Percentiles rank a stretch among this genome's conserved stretches.
Evolutionary conservation across 2,797 vertebrate species (phyloP).

Genomic region (Eulemur coronatus): DNA sequence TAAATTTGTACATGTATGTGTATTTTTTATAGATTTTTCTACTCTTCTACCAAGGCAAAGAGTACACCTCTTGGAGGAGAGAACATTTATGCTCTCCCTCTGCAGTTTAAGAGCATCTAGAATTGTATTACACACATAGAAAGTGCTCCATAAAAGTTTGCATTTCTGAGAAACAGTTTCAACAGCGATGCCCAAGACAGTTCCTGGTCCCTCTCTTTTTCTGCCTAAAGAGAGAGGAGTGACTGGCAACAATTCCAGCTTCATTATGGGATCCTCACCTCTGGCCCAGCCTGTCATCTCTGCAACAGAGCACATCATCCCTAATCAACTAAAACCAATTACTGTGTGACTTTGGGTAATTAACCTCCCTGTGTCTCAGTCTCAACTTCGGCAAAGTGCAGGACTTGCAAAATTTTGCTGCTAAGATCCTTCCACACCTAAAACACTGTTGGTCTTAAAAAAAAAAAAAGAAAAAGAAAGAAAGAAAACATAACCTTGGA

Average conservation of each 20-base stretch:
- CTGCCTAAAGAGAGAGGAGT: neutral
- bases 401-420: neutral
- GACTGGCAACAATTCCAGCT: neutral
- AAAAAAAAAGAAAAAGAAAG: neutral
- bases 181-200: rapidly evolving
- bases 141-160: neutral
- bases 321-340: constrained; percentile 10
- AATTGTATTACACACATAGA: rapidly evolving
- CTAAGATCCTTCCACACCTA: neutral
- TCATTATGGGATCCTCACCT: neutral
- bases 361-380: neutral
- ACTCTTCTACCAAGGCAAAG: neutral
- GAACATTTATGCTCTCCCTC: neutral
- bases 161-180: neutral
- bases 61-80: neutral
- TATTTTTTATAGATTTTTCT: neutral
- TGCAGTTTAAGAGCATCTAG: neutral
- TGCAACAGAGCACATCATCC: neutral
- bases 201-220: neutral
- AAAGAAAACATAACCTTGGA: neutral
- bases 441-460: neutral
- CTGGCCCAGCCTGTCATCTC: neutral
- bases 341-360: neutral
- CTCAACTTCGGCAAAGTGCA: neutral
- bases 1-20: neutral